Base-by-base conservation (phyloP, 2,888 invertebrate species). In the Galerucella nymphaeae region DNA sequence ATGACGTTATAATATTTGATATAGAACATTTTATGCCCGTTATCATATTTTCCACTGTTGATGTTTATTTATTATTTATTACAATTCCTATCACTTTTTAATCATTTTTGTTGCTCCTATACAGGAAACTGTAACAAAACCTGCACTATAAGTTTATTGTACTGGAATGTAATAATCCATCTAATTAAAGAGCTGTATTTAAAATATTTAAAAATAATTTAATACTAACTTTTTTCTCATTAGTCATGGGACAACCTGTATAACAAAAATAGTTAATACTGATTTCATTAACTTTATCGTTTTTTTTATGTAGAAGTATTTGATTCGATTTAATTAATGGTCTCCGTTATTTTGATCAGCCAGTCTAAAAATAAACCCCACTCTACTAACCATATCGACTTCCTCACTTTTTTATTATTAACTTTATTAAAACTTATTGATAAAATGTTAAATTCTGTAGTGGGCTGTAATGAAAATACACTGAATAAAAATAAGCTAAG, bases 1-100 rank as follows among this genome's bases (percentile, higher is more conserved):
- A 13, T 50, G 50, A 50, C 50, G 50, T 50, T 16, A 50, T 50
- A n/a, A 50, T 50, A 50, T 50, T 50, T 50, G 50, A 14, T 50
- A 14, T 45, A 45, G 14, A 13, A 45, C 45, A 45, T 45, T 13
- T 13, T 13, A 45, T 13, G 2, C 13, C 13, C 14, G 45, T 45
- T 45, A 13, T 45, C 14, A 11, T 13, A 13, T 45, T 2, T 13
- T 45, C 45, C 45, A 45, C 30, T 1, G 30, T 30, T 30, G 30
- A 30, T 30, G 30, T 30, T 30, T 30, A 30, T 30, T 8, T 30
- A 30, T 30, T 30, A 30, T 30, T 30, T 30, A 30, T 8, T 30
- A 30, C 30, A 30, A 30, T 30, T 30, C 8, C 30, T 30, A 30
- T 30, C 30, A 30, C 30, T 30, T 30, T 30, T 30, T 30, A 30